Evolutionary conservation across 2,113 vertebrate genomes (phyloP).

Genomic region (Muscicapa adusta): DNA sequence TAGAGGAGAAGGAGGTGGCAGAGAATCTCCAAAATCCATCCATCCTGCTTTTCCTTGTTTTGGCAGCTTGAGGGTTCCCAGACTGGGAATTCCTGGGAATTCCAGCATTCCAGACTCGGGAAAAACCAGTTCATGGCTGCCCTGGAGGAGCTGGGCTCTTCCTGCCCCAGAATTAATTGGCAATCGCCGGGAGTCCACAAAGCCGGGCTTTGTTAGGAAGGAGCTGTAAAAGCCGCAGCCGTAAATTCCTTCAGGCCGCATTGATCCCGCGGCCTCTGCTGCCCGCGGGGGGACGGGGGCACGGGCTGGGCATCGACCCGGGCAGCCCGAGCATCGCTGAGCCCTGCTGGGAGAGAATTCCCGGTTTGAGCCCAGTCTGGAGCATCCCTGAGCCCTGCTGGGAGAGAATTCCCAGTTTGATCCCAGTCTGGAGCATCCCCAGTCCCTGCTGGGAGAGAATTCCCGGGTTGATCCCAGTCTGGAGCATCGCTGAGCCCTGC

Average conservation of each 20-base stretch:
- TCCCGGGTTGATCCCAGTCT: background rate
- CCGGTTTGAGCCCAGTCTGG: fast-evolving
- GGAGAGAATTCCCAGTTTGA: fast-evolving
- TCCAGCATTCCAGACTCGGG: fast-evolving
- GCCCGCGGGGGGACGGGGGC: background rate
- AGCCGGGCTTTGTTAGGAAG: background rate
- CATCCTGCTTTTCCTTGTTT: background rate
- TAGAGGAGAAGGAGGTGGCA: background rate
- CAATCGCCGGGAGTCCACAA: background rate
- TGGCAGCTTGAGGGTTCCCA: fast-evolving
- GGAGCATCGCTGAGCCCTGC: background rate
- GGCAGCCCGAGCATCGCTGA: background rate
- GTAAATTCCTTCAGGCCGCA: background rate
- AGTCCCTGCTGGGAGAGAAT: background rate
- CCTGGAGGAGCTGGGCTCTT: background rate
- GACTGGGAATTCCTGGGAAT: background rate
- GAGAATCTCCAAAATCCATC: fast-evolving
- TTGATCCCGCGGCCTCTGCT: constrained; percentile 49
- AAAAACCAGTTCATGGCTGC: fast-evolving
- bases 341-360: background rate
- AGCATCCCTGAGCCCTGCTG: fast-evolving
- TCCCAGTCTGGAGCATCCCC: background rate
- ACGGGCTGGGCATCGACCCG: background rate
- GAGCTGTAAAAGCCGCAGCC: background rate
- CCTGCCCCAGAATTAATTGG: constrained; percentile 1